phyloP scores from a whole-genome alignment of 2,888 invertebrate genomes.

The Thera britannica region DNA sequence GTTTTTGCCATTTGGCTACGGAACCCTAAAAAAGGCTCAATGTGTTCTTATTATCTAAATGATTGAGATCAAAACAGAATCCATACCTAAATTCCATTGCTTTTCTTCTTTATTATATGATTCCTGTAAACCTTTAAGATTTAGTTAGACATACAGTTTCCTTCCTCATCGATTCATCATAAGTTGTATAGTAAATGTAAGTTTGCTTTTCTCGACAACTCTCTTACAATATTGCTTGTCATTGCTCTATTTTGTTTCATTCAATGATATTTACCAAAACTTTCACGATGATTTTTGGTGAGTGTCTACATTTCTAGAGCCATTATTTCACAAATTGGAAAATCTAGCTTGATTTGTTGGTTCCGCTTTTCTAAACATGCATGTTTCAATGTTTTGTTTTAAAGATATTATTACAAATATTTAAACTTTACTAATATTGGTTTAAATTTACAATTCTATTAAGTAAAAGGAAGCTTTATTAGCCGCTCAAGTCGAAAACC shows the following conservation, averaged over 20 bases:
- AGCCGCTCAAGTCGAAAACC: too few relatives aligned
- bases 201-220: conserved; percentile 3
- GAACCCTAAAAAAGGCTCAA: too few relatives aligned
- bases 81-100: too few relatives aligned
- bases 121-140: not conserved
- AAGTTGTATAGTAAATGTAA: not conserved
- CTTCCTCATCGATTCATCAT: not conserved
- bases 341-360: conserved; percentile 53
- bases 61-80: too few relatives aligned
- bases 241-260: conserved; percentile 25
- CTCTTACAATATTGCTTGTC: conserved; percentile 11
- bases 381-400: conserved; percentile 47
- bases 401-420: not conserved
- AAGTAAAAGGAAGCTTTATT: too few relatives aligned
- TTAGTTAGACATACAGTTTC: not conserved
- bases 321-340: conserved; percentile 48
- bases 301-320: conserved; percentile 30
- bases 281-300: conserved; percentile 26
- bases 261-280: conserved; percentile 27
- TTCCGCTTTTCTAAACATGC: conserved; percentile 68
- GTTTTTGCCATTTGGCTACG: too few relatives aligned
- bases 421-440: not conserved
- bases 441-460: not conserved
- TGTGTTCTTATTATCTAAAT: too few relatives aligned
- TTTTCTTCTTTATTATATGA: too few relatives aligned